Evolutionary conservation across 2,888 invertebrate species (phyloP).

Genomic region (Leptopterna dolabrata): DNA sequence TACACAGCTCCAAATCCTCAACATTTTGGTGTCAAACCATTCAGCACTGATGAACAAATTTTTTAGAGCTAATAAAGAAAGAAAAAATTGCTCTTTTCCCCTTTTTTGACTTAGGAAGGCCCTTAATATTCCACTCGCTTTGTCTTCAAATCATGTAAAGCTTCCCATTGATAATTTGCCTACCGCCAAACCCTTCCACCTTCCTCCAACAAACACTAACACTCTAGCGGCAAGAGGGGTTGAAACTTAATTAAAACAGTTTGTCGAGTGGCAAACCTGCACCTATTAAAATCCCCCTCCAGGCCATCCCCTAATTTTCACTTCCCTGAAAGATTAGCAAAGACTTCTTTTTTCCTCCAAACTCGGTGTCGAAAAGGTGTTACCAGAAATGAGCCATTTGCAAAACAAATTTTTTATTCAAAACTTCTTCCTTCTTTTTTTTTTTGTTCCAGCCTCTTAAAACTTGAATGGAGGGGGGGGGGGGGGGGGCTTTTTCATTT

Average conservation of each 20-base stretch:
- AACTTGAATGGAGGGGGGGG: background rate
- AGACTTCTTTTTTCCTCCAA: background rate
- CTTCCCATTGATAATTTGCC: background rate
- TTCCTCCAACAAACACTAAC: background rate
- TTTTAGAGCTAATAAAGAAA: too few species aligned
- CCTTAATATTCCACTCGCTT: too few species aligned
- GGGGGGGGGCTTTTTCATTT: background rate
- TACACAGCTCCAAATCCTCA: too few species aligned
- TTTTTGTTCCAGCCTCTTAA: background rate
- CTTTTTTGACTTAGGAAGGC: too few species aligned
- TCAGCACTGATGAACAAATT: too few species aligned
- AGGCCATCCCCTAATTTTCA: background rate
- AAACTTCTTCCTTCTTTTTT: constrained; percentile 23
- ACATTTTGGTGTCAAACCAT: too few species aligned
- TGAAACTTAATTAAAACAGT: constrained; percentile 44
- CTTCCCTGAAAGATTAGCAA: background rate
- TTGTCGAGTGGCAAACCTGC: constrained; percentile 9
- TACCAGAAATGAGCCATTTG: constrained; percentile 37
- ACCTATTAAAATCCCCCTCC: background rate
- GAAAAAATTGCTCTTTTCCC: too few species aligned
- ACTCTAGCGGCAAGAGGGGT: background rate
- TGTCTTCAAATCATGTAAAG: too few species aligned
- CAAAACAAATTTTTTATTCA: constrained; percentile 46
- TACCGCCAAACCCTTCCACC: too few species aligned
- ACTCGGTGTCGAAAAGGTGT: constrained; percentile 9